A percentile compares a stretch with the other conserved stretches of the same genome.
Evolutionary conservation across 2,888 invertebrate species (phyloP).

Genomic region (Dolichopus griseipennis): DNA sequence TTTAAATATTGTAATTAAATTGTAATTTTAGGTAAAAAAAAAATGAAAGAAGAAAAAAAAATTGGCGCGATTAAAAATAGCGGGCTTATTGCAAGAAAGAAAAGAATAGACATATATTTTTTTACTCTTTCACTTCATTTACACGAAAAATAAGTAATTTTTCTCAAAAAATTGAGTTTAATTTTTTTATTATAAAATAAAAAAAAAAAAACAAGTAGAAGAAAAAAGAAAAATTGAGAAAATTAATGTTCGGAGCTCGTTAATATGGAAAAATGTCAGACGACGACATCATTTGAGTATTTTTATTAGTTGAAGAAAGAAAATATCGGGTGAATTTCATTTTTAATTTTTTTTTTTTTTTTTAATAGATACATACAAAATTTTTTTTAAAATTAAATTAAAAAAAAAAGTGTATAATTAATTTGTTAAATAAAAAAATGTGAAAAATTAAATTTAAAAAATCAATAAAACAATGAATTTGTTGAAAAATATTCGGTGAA

Average conservation of each 20-base stretch:
- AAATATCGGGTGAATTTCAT: not conserved
- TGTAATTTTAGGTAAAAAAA: not conserved
- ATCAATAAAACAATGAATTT: too few relatives aligned
- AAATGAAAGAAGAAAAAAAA: not conserved
- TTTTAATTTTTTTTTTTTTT: too few relatives aligned
- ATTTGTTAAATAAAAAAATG: not conserved
- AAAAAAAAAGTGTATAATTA: not conserved
- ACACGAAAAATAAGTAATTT: not conserved
- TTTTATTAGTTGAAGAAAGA: not conserved
- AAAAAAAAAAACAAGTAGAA: not conserved
- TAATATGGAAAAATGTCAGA: not conserved
- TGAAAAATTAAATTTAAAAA: not conserved
- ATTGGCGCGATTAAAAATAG: slow-evolving; percentile 2
- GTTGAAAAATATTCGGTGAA: not conserved
- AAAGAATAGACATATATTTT: not conserved
- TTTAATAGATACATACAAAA: not conserved
- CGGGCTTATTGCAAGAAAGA: not conserved
- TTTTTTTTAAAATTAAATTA: not conserved
- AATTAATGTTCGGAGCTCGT: not conserved
- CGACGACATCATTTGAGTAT: not conserved
- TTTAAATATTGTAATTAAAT: not conserved
- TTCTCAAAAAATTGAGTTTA: not conserved
- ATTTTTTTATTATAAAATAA: not conserved
- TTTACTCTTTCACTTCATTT: not conserved
- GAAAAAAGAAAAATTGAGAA: not conserved